Evolutionary conservation across 2,113 vertebrate species (phyloP).

Genomic region (Hemichromis elongatus): DNA sequence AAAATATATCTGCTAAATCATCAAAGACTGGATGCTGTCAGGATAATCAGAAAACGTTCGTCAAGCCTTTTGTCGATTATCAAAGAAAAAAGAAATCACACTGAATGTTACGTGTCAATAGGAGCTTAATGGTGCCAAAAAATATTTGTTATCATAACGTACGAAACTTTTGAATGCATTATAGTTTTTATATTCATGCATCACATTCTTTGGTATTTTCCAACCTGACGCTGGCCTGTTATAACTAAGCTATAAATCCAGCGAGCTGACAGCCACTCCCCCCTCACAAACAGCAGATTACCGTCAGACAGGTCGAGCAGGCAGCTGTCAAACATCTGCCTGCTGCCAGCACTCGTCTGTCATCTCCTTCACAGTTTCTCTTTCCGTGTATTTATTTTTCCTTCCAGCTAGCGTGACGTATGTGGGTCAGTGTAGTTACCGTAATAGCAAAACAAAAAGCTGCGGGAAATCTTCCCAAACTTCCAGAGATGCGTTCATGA

Average conservation of each 20-base stretch:
- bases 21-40: too few relatives aligned
- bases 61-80: too few relatives aligned
- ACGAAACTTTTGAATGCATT: too few relatives aligned
- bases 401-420: fast-evolving
- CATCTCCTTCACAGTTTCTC: background rate
- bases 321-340: background rate
- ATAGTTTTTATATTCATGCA: background rate
- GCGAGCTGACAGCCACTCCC: background rate
- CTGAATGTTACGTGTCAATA: too few relatives aligned
- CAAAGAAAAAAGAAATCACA: too few relatives aligned
- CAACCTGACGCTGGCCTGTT: background rate
- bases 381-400: background rate
- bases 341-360: background rate
- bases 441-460: background rate
- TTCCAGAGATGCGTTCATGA: background rate
- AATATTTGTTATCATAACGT: too few relatives aligned
- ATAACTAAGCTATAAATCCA: background rate
- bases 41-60: too few relatives aligned
- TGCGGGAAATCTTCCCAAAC: background rate
- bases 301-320: background rate
- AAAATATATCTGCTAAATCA: too few relatives aligned
- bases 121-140: background rate
- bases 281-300: background rate
- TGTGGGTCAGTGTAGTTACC: background rate
- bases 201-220: background rate